A percentile compares a stretch with the other conserved stretches of the same genome.
Evolutionary conservation across 2,888 invertebrate genomes (phyloP).

Genomic region (Cheilosia scutellata): DNA sequence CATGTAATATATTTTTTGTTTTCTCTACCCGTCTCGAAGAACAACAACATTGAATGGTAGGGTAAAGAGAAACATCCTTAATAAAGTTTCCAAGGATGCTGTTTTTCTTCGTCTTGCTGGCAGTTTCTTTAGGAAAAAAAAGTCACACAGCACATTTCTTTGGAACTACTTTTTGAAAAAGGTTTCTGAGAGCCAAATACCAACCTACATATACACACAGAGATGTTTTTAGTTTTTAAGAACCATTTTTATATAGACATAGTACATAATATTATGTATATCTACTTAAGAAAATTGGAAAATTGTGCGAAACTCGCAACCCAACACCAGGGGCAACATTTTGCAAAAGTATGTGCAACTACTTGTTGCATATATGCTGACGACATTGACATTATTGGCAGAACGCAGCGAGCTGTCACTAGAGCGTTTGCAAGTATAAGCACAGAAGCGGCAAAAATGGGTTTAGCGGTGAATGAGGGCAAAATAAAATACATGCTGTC

Average conservation of each 20-base stretch:
- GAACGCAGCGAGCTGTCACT: no score
- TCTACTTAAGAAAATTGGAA: no score
- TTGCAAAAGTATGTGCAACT: no score
- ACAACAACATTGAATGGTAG: conserved; percentile 23
- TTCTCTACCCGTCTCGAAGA: neutral
- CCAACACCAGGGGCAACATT: no score
- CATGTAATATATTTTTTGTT: conserved; percentile 40
- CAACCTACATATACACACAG: neutral
- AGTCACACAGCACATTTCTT: conserved; percentile 25
- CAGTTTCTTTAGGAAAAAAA: conserved; percentile 12
- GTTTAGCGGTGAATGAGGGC: no score
- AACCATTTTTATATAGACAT: conserved; percentile 27
- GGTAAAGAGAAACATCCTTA: conserved; percentile 58
- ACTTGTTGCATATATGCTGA: no score
- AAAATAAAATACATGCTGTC: no score
- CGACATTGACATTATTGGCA: no score
- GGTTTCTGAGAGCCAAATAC: conserved; percentile 29
- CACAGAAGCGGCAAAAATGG: no score
- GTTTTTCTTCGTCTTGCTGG: conserved; percentile 10
- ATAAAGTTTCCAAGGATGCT: conserved; percentile 58
- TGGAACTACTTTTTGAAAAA: conserved; percentile 46
- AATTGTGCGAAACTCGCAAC: no score
- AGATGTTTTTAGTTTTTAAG: neutral
- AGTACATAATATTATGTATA: no score
- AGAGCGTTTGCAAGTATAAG: no score